Evolutionary conservation across 2,797 vertebrate genomes (phyloP).

Genomic region (Phataginus tricuspis): DNA sequence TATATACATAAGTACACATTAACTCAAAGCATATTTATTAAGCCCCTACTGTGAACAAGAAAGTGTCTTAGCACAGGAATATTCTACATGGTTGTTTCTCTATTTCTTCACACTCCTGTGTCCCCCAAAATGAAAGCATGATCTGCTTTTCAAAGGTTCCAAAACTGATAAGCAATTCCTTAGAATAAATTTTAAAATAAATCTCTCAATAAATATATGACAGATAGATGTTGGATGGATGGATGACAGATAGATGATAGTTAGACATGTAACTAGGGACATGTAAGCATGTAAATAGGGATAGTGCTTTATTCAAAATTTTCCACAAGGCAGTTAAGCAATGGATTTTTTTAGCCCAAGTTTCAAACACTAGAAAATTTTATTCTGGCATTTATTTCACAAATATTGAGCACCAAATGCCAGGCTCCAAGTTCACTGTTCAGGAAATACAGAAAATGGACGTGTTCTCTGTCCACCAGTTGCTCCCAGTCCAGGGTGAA

Average conservation of each 20-base stretch:
- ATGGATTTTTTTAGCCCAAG: not conserved
- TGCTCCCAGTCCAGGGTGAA: not conserved
- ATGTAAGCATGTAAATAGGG: not conserved
- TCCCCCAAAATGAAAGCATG: not conserved
- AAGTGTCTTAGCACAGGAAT: not conserved
- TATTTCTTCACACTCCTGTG: not conserved
- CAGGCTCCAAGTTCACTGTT: not conserved
- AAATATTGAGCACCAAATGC: not conserved
- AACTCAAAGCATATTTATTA: not conserved
- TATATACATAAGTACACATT: not conserved
- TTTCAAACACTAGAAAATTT: not conserved
- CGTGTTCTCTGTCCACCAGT: not conserved
- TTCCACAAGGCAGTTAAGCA: not conserved
- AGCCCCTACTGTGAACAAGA: not conserved
- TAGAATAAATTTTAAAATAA: no score
- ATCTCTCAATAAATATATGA: no score
- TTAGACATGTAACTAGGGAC: no score
- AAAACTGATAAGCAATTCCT: not conserved
- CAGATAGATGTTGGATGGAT: no score
- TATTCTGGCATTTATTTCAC: not conserved
- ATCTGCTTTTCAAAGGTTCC: not conserved
- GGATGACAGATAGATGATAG: no score
- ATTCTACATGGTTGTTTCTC: not conserved
- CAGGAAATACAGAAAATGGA: not conserved
- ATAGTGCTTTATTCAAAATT: not conserved